These are phyloP conservation scores for Nephrotoma guestfalica DNA, from an alignment of 2,888 invertebrate genomes.

Conservation along the genomic window DNA sequence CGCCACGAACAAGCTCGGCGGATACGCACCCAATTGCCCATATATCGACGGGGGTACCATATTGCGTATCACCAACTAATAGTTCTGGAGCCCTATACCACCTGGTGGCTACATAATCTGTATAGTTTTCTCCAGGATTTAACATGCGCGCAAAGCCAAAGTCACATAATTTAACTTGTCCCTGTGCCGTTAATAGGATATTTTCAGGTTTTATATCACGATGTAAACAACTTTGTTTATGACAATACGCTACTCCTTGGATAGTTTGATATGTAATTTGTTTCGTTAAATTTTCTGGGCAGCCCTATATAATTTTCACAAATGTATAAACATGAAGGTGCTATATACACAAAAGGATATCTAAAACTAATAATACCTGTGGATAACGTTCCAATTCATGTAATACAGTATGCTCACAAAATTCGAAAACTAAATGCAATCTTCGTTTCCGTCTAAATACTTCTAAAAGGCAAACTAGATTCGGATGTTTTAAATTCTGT, in stretches of 20 bases:
- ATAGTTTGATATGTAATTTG: constrained; percentile 93
- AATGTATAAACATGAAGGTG: too few species aligned
- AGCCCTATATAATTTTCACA: constrained; percentile 42
- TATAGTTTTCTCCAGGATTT: constrained; percentile 95
- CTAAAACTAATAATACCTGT: constrained; percentile 21
- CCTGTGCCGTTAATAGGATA: constrained; percentile 81
- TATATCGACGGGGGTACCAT: constrained; percentile 81
- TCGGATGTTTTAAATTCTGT: constrained; percentile 95
- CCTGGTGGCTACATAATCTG: constrained; percentile 97
- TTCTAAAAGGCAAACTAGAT: constrained; percentile 91
- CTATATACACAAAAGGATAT: too few species aligned
- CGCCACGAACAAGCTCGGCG: constrained; percentile 75
- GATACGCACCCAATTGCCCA: constrained; percentile 96
- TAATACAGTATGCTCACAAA: constrained; percentile 92
- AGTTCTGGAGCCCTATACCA: constrained; percentile 98
- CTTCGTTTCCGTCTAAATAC: constrained; percentile 92
- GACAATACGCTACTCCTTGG: constrained; percentile 91
- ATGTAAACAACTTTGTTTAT: constrained; percentile 87
- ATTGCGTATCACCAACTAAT: constrained; percentile 90
- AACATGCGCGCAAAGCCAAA: constrained; percentile 97
- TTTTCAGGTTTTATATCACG: constrained; percentile 98
- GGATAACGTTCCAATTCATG: constrained; percentile 93
- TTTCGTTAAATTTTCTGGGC: constrained; percentile 78
- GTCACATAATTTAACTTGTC: constrained; percentile 90
- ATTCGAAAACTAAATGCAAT: constrained; percentile 95